Evolutionary conservation across 2,888 invertebrate species (phyloP), one percentile per base, ranked within the genome.

Genomic region (Diplolepis rosae): DNA sequence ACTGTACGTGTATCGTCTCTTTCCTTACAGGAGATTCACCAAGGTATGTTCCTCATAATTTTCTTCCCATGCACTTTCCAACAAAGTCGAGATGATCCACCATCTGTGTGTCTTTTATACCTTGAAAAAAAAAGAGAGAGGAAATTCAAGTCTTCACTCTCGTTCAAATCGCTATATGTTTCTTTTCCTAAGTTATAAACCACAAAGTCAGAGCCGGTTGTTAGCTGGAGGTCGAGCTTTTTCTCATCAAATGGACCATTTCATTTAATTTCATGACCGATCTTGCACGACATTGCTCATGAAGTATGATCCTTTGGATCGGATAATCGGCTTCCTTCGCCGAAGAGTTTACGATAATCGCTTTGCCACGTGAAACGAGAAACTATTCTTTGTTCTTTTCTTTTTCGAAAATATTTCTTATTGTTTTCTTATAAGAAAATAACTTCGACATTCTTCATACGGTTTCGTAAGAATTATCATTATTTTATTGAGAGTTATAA

Each of bases 41-140:
- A 56, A 54, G 68, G 70, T 68, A 69, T 70, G 68, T 71, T 65
- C 52, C 66, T 65, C 68, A 61, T 72, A 68, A 72, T 75, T 75
- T 72, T 70, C 70, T 72, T 71, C 65, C 61, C 50, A 54, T n/a
- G 69, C 66, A 70, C 71, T 71, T 72, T 72, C 67, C 56, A 71
- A 67, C 69, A 61, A 35, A 18, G 5, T 13, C 24, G 22, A 56
- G 56, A 35, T 35, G 56, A 32, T 51, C 28, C 54, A 5, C 18
- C 22, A 61, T 13, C 35, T 24, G 39, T 27, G 27, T 61, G 61
- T 61, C 61, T 61, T 39, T 61, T 24, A 61, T 39, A 39, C 39
- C 24, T 4, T 1, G 39, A 61, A 39, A 24, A 39, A 61, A 42
- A 61, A 22, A 22, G 4, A 6, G 13, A 56, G 6, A 61, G 24